These are phyloP conservation scores for Sylvicola cinctus DNA, from an alignment of 2,888 invertebrate species.

Conservation along the genomic window DNA sequence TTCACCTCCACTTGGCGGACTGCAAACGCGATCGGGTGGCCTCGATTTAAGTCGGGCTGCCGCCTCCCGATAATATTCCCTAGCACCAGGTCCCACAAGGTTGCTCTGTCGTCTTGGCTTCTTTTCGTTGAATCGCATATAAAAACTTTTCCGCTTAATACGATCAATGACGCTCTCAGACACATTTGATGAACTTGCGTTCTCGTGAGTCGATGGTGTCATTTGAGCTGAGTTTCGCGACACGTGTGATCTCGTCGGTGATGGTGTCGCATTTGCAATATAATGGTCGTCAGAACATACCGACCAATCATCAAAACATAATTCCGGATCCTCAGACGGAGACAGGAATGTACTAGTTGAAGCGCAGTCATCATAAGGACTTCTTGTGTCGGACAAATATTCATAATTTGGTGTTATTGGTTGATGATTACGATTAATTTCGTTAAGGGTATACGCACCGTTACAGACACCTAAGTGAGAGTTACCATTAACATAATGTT, in stretches of 20 bases:
- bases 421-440: slow-evolving; percentile 4
- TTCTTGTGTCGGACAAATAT: slow-evolving; percentile 23
- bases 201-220: no score
- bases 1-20: background rate
- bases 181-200: slow-evolving; percentile 28
- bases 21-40: slow-evolving; percentile 1
- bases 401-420: slow-evolving; percentile 22
- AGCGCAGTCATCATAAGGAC: slow-evolving; percentile 24
- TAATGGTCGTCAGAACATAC: slow-evolving; percentile 7
- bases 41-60: background rate
- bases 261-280: slow-evolving; percentile 11
- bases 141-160: slow-evolving; percentile 75
- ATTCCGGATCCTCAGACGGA: slow-evolving; percentile 32
- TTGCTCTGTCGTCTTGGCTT: slow-evolving; percentile 48
- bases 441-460: slow-evolving; percentile 5
- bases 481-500: slow-evolving; percentile 3
- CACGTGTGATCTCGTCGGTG: slow-evolving; percentile 12
- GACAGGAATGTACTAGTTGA: slow-evolving; percentile 29
- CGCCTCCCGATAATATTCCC: slow-evolving; percentile 26
- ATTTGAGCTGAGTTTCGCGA: slow-evolving; percentile 26
- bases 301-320: slow-evolving; percentile 44
- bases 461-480: background rate
- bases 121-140: slow-evolving; percentile 71
- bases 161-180: slow-evolving; percentile 64
- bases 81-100: slow-evolving; percentile 36